Conservation (phyloP, 2,888 invertebrate species). For the Caenorhabditis panamensis region DNA sequence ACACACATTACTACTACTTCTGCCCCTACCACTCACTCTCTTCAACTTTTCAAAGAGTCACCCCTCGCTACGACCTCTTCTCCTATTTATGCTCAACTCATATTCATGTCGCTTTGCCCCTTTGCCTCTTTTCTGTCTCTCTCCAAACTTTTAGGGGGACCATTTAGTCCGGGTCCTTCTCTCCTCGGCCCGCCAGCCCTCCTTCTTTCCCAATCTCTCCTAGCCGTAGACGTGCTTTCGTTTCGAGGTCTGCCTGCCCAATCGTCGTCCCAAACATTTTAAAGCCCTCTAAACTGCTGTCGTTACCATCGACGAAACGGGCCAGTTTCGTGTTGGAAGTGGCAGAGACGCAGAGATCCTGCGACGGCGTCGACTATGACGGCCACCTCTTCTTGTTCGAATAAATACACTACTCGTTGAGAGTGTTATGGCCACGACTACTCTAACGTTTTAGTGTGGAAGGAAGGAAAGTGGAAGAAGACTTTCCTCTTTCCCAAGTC, state of each 20-base stretch:
- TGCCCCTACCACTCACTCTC: neutral
- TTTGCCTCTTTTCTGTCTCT: slow-evolving; percentile 5
- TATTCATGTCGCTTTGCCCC: slow-evolving; percentile 26
- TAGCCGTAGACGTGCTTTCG: slow-evolving; percentile 9
- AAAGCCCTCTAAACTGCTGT: slow-evolving; percentile 58
- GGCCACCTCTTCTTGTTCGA: slow-evolving; percentile 52
- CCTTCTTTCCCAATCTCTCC: neutral
- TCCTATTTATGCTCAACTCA: slow-evolving; percentile 36
- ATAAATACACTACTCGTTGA: slow-evolving; percentile 53
- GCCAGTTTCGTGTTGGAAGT: neutral
- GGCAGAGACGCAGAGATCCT: slow-evolving; percentile 39
- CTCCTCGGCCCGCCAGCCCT: too few relatives aligned
- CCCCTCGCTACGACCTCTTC: slow-evolving; percentile 8
- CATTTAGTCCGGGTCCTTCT: slow-evolving; percentile 27
- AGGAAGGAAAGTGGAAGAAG: slow-evolving; percentile 1
- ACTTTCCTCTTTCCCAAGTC: neutral
- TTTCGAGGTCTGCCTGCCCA: slow-evolving; percentile 5
- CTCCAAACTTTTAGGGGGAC: slow-evolving; percentile 34
- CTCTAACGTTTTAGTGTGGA: slow-evolving; percentile 49
- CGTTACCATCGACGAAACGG: slow-evolving; percentile 42
- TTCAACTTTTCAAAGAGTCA: slow-evolving; percentile 20
- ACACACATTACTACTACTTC: neutral
- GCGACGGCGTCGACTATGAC: slow-evolving; percentile 27
- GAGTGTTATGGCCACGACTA: slow-evolving; percentile 47
- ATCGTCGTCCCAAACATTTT: slow-evolving; percentile 50